phyloP scores from a whole-genome alignment of 2,113 vertebrate species.

The Xenus cinereus region DNA sequence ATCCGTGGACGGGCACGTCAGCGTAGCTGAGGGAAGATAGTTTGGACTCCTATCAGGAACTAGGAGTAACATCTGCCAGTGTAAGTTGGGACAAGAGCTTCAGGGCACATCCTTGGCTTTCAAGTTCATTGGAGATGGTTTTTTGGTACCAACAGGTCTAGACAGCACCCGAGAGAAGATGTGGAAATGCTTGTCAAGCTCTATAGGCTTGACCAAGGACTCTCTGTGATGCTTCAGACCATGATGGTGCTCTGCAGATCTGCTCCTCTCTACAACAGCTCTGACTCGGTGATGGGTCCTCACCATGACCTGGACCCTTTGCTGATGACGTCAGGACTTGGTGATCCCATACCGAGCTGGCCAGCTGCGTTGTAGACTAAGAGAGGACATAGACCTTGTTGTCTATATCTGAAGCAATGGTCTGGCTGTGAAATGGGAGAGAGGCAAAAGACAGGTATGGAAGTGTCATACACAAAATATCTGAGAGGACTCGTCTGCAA shows the following conservation, averaged over 20 bases:
- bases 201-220: neutral
- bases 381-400: neutral
- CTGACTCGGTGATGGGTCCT: neutral
- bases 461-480: too few species aligned
- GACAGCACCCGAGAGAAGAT: neutral
- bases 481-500: neutral
- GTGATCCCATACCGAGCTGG: neutral
- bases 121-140: neutral
- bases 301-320: too few species aligned
- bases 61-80: too few species aligned
- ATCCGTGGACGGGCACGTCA: neutral
- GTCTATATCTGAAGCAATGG: neutral
- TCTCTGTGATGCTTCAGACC: neutral
- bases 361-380: fast-evolving
- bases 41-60: neutral
- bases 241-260: neutral
- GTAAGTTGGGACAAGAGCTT: neutral
- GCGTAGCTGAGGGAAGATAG: fast-evolving
- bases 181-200: neutral
- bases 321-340: fast-evolving
- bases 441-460: neutral
- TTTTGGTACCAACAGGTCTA: neutral
- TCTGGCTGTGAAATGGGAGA: neutral
- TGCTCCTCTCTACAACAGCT: neutral
- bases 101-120: neutral